Evolutionary conservation across 2,888 invertebrate species (phyloP), one percentile per base, ranked within the genome.

Genomic region (Lomographa bimaculata): DNA sequence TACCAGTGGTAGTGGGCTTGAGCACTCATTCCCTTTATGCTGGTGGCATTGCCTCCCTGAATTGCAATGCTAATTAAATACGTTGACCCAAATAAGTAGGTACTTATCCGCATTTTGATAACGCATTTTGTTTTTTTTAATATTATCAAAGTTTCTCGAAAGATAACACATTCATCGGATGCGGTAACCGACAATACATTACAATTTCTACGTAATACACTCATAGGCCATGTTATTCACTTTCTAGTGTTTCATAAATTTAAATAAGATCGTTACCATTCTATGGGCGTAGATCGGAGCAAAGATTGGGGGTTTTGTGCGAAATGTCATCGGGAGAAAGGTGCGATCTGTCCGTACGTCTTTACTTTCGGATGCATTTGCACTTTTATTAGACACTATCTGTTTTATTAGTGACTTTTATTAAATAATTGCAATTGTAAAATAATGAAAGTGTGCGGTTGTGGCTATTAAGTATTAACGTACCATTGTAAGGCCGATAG

Each of bases 231-330:
- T 45, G 51, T 71, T 67, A 65, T 71, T 72, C 68, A 76, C 78
- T 80, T 79, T 81, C 79, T 66, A 76, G 65, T 59, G 53, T 62
- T 56, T 53, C 46, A 50, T 43, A 27, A 55, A 79, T 79, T 78
- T 77, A 56, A 78, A 80, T 79, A 75, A 77, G 68, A 60, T 67
- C 64, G 57, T 80, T 68, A 54, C 50, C 43, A 78, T 77, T 71
- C 77, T 54, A 48, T 36, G 26, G 39, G 56, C 68, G 67, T 68
- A 32, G 53, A 58, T 65, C 53, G 54, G 51, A 53, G 36, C 52
- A 44, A 43, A 52, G 58, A 64, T 64, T 66, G 42, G 56, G 53
- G 37, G 45, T 35, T 46, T 40, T 50, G 55, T 7, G 30, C 36
- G 7, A 37, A 37, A 36, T 37, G 29, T 41, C 41, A 35, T 30